phyloP scores from a whole-genome alignment of 2,888 invertebrate species.

The Stegophylla sp. region DNA sequence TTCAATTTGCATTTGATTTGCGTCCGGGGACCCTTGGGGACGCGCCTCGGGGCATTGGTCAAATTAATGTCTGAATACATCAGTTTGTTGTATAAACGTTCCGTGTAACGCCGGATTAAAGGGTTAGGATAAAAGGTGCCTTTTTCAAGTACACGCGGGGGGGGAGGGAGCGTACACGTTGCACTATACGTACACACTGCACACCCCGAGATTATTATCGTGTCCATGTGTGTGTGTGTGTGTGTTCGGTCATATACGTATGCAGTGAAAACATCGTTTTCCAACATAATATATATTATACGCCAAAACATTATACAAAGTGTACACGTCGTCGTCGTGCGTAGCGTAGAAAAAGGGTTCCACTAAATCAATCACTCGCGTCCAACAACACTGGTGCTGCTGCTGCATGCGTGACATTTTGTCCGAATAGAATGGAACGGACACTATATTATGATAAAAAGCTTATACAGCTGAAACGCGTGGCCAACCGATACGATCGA shows the following conservation, averaged over 20 bases:
- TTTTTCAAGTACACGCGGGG: slow-evolving; percentile 47
- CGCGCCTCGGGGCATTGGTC: slow-evolving; percentile 52
- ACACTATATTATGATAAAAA: slow-evolving; percentile 15
- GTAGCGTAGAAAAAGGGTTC: slow-evolving; percentile 39
- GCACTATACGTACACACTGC: not conserved
- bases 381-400: not conserved
- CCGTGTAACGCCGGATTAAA: slow-evolving; percentile 39
- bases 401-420: not conserved
- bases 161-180: not conserved
- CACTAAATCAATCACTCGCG: slow-evolving; percentile 55
- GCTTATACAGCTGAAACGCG: slow-evolving; percentile 26
- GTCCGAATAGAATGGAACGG: not conserved
- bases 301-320: slow-evolving; percentile 17
- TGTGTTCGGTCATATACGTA: slow-evolving; percentile 1
- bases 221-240: too few species aligned
- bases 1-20: slow-evolving; percentile 59
- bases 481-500: slow-evolving; percentile 12
- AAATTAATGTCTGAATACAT: slow-evolving; percentile 54
- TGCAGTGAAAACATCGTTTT: slow-evolving; percentile 45
- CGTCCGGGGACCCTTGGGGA: slow-evolving; percentile 43
- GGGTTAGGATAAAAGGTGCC: slow-evolving; percentile 53
- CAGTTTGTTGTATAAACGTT: slow-evolving; percentile 45
- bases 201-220: slow-evolving; percentile 45
- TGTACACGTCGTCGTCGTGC: not conserved
- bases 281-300: slow-evolving; percentile 15